phyloP scores from a whole-genome alignment of 2,888 invertebrate species.

The Sylvicola cinctus region DNA sequence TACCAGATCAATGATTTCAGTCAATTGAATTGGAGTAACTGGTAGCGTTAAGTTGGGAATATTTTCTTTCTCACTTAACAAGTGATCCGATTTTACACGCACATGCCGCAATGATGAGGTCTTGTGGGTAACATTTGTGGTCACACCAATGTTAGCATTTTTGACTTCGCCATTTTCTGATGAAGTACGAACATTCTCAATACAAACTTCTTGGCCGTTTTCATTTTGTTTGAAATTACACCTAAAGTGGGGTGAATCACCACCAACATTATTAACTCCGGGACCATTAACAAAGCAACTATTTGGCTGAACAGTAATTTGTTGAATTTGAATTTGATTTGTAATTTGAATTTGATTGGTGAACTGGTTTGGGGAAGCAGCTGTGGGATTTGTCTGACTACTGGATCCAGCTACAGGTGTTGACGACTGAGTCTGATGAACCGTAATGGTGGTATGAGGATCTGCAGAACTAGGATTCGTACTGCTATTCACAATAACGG shows the following conservation, averaged over 20 bases:
- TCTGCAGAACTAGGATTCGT: conserved; percentile 4
- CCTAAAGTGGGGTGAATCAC: conserved; percentile 1
- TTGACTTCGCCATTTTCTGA: not conserved
- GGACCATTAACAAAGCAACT: not conserved
- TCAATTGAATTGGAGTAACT: conserved; percentile 9
- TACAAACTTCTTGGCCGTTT: conserved; percentile 9
- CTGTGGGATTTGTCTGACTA: conserved; percentile 5
- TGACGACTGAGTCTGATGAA: conserved; percentile 11
- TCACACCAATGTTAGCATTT: conserved; percentile 1
- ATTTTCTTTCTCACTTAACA: conserved; percentile 6
- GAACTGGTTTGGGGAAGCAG: conserved; percentile 4
- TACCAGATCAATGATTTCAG: conserved; percentile 9
- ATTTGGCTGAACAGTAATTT: conserved; percentile 8
- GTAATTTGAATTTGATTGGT: conserved; percentile 10
- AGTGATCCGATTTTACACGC: conserved; percentile 5
- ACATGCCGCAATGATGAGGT: conserved; percentile 6
- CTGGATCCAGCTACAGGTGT: conserved; percentile 10
- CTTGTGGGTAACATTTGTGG: conserved; percentile 1
- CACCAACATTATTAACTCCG: no score
- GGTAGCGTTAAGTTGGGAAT: conserved; percentile 8
- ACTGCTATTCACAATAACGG: conserved; percentile 9
- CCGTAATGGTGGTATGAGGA: conserved; percentile 10
- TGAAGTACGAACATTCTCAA: conserved; percentile 3
- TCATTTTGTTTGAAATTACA: conserved; percentile 9
- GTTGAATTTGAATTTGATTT: conserved; percentile 11